Percentiles rank a stretch among this genome's conserved stretches.
Conservation (phyloP, 2,888 invertebrate species). For the Mesoligia furuncula region DNA sequence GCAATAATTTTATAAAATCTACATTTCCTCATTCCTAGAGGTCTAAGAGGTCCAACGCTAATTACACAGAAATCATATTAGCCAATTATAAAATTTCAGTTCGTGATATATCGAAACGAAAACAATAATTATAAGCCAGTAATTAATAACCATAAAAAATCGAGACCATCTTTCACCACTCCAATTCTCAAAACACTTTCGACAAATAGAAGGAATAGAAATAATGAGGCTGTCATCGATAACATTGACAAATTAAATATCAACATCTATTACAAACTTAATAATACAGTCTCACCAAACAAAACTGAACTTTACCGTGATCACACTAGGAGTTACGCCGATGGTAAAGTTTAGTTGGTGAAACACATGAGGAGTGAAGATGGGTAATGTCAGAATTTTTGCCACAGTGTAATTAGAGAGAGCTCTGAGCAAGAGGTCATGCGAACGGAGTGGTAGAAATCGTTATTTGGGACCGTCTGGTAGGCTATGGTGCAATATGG, state of each 20-base stretch:
- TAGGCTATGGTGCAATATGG: constrained; percentile 57
- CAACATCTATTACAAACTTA: constrained; percentile 70
- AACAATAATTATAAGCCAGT: constrained; percentile 65
- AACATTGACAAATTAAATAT: constrained; percentile 90
- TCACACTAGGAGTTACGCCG: constrained; percentile 51
- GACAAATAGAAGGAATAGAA: constrained; percentile 75
- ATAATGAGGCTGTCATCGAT: constrained; percentile 86
- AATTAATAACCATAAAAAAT: constrained; percentile 72
- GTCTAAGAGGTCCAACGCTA: constrained; percentile 49
- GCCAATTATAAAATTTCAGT: constrained; percentile 61
- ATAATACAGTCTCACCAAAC: neutral
- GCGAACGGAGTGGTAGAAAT: constrained; percentile 86
- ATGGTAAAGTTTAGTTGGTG: constrained; percentile 68
- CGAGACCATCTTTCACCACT: constrained; percentile 76
- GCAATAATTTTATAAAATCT: constrained; percentile 34
- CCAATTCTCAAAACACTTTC: constrained; percentile 74
- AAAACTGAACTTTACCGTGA: constrained; percentile 60
- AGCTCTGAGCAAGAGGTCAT: constrained; percentile 85
- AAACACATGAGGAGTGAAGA: constrained; percentile 71
- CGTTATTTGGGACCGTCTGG: constrained; percentile 70
- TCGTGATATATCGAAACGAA: constrained; percentile 65
- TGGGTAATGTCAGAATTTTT: constrained; percentile 83
- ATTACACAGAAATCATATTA: constrained; percentile 60
- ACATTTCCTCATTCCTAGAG: constrained; percentile 50
- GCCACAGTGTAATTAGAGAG: constrained; percentile 87